Evolutionary conservation across 2,888 invertebrate species (phyloP).

Genomic region (Trachelus stipa): DNA sequence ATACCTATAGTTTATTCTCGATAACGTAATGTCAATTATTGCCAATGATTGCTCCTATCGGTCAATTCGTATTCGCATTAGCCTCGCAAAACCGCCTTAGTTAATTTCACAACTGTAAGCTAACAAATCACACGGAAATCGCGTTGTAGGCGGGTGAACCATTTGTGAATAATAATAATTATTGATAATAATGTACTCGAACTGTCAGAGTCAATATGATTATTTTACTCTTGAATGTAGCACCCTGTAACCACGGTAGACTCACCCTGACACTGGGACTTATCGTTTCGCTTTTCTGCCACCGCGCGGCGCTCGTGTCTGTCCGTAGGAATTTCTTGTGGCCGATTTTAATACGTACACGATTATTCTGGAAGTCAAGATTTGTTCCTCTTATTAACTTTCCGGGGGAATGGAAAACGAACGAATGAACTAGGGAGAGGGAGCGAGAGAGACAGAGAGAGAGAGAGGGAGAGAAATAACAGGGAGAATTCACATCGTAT

Average conservation of each 20-base stretch:
- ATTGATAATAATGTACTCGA: background rate
- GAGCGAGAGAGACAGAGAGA: background rate
- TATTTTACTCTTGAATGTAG: background rate
- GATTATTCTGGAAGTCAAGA: background rate
- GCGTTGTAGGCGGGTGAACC: background rate
- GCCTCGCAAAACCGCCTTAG: background rate
- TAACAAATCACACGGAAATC: background rate
- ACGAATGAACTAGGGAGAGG: background rate
- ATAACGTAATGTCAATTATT: background rate
- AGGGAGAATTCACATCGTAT: background rate
- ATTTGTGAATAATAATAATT: background rate
- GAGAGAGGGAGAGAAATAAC: background rate
- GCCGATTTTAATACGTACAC: background rate
- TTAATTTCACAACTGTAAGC: background rate
- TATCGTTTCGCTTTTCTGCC: background rate
- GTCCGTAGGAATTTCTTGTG: background rate
- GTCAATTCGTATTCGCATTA: background rate
- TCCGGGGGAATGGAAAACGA: background rate
- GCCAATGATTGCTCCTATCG: background rate
- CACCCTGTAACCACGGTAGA: background rate
- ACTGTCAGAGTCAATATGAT: background rate
- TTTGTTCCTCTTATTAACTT: background rate
- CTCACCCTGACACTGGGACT: background rate
- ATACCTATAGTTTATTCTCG: background rate
- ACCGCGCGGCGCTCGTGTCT: background rate